Base-by-base conservation (phyloP, 2,888 invertebrate species). In the Therioaphis trifolii region DNA sequence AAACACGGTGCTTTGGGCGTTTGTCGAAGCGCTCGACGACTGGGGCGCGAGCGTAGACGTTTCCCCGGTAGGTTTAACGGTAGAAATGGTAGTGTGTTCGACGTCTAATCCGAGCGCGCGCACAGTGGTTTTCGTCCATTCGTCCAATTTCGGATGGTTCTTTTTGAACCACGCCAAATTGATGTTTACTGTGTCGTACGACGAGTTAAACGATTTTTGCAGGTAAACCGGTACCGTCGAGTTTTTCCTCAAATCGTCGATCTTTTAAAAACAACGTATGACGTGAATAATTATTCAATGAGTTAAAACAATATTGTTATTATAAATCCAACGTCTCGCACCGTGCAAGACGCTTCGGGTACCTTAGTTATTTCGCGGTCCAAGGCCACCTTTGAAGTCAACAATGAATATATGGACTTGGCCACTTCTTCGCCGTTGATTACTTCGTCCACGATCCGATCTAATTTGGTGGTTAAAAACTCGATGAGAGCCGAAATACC, bases 401-500 rank as follows among this genome's bases (percentile, higher is more conserved):
- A 40, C 11, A 82, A 4, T 3, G 49, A 35, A 2, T 82, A 82
- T 12, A 82, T 74, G 9, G 72, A 61, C 46, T 35, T 66, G 2
- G 52, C 72, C 0, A 74, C 49, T 74, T 74, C 49, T 49, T 82
- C 74, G 5, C 82, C 82, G n/a, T 82, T 40, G 12, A 35, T 40
- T 35, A 74, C 1, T 52, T 74, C 74, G 18, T 74, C 35, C 21
- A 82, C 4, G 12, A 82, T 72, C 9, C 61, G 27, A 12, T 63
- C 63, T 4, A 63, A 21, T 72, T 82, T 82, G 15, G 18, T 52
- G 1, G 82, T 74, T n/a, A 82, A 15, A 24, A 82, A 82, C 9
- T 82, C 74, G 24, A 74, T 66, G n/a, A 82, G 15, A 27, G 40
- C 82, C 18, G n/a, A 4, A 27, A 82, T 49, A 0, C 82, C 82